Evolutionary conservation across 2,888 invertebrate genomes (phyloP), one percentile per base, ranked within the genome.

Genomic region (Diloba caeruleocephala): DNA sequence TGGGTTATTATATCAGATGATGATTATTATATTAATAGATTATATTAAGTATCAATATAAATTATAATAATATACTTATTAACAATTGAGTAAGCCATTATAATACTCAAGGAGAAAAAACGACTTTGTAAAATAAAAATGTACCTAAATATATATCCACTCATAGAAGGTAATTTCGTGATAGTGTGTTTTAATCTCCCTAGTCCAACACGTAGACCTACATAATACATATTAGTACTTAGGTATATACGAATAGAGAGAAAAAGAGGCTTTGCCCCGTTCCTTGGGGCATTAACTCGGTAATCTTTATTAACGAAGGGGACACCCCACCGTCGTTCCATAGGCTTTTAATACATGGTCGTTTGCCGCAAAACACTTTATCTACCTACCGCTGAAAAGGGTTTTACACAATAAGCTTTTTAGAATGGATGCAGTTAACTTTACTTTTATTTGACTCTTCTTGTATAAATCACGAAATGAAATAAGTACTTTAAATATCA

Each of bases 261-360:
- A 72, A 72, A 70, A 72, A 72, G 60, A 56, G 62, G 62, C 44
- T 60, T 67, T 51, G 39, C 51, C 44, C 33, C 50, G 37, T 52
- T 60, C 48, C 61, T 65, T 49, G 49, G 44, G 65, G 71, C 56
- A 78, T 78, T 74, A 79, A 75, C 76, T 71, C 45, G 39, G 72
- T 78, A 81, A 81, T 79, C 81, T 76, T 79, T 81, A 81, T 79
- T 81, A 79, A 79, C 72, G 76, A 68, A 78, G 60, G 64, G 73
- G 73, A 56, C 64, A 71, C 67, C 56, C 65, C 48, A 43, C 52
- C 25, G 53, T 46, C 42, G 28, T 51, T 49, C 33, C 44, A 58
- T 62, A 39, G 51, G 41, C 55, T 48, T 71, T 56, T 61, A 61
- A 66, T 60, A 56, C 55, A 60, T 52, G 46, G 25, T 49, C 43